A percentile compares a stretch with the other conserved stretches of the same genome.
Evolutionary conservation across 1,140 invertebrate genomes (phyloP).

Genomic region (Stegodyphus mimosarum): DNA sequence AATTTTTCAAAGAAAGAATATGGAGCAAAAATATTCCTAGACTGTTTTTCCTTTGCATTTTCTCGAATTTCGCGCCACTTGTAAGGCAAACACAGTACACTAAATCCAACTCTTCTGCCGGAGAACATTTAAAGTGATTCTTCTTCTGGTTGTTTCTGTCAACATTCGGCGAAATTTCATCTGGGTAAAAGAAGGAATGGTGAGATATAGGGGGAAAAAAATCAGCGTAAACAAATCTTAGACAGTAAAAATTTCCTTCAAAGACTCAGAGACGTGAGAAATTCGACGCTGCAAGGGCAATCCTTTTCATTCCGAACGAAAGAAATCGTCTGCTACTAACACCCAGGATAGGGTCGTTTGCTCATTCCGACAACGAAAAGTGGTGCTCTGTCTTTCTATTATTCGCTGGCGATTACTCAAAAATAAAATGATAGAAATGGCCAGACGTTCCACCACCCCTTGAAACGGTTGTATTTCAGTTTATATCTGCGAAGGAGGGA

Average conservation of each 20-base stretch:
- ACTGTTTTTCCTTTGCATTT: too few relatives aligned
- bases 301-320: neutral
- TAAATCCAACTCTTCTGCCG: slow-evolving; percentile 27
- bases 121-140: slow-evolving; percentile 48
- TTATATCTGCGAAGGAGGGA: neutral
- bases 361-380: slow-evolving; percentile 36
- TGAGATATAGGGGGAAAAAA: neutral
- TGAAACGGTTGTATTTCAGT: too few relatives aligned
- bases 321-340: slow-evolving; percentile 10
- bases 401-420: slow-evolving; percentile 44
- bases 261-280: slow-evolving; percentile 4
- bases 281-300: slow-evolving; percentile 34
- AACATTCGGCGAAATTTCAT: slow-evolving; percentile 45
- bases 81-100: neutral
- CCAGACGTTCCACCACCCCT: too few relatives aligned
- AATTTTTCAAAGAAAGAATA: too few relatives aligned
- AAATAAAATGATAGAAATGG: neutral
- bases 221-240: slow-evolving; percentile 34
- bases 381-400: slow-evolving; percentile 51
- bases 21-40: too few relatives aligned
- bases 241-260: slow-evolving; percentile 4
- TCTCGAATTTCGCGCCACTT: too few relatives aligned
- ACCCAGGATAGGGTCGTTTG: neutral
- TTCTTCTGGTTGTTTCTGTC: slow-evolving; percentile 40
- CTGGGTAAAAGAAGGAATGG: slow-evolving; percentile 5